Base-by-base conservation (phyloP, 2,113 vertebrate species). In the Poicephalus gulielmi region DNA sequence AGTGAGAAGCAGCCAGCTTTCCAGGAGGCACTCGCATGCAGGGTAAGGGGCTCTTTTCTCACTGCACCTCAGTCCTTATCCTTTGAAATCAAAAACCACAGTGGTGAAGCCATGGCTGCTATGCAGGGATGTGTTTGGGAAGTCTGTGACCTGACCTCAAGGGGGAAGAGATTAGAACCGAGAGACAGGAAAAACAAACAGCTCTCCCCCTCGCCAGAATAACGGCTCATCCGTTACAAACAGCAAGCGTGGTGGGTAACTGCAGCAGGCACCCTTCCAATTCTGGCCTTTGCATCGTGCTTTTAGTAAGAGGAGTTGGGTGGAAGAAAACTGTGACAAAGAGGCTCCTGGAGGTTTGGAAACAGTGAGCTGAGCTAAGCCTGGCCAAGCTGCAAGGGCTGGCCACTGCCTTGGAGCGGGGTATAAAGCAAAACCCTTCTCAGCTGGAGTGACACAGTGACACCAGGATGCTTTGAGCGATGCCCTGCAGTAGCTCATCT, bases 171-270 rank as follows among this genome's bases (percentile, higher is more conserved):
- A 94, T 94, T 90, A 89, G 91, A 84, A n/a, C 60, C 0, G 16
- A 91, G 93, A 94, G 94, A 47, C 81, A 64, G 91, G 89, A 80
- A 93, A 95, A 95, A 79, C 93, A 95, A 95, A 91, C 90, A 85
- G 41, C n/a, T 91, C 84, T 91, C 18, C 62, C 66, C 37, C 28
- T 88, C 0, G 7, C 81, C 39, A 62, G 77, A 13, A 49, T 33
- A 37, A 57, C 27, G 0, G 13, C 13, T 52, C 5, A 8, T 86
- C 90, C 10, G 3, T n/a, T 17, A 3, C 1, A 2, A 11, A 5
- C 55, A 10, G 62, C 52, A 0, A 0, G 71, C 7, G 0, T 20
- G 78, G 77, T 60, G 93, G 84, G 82, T 41, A 9, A 22, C 79
- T 20, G 71, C 17, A 23, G 41, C 66, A n/a, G 52, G 31, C 33